A percentile compares a stretch with the other conserved stretches of the same genome.
phyloP scores from a whole-genome alignment of 2,797 vertebrate species.

The Karalla daura region DNA sequence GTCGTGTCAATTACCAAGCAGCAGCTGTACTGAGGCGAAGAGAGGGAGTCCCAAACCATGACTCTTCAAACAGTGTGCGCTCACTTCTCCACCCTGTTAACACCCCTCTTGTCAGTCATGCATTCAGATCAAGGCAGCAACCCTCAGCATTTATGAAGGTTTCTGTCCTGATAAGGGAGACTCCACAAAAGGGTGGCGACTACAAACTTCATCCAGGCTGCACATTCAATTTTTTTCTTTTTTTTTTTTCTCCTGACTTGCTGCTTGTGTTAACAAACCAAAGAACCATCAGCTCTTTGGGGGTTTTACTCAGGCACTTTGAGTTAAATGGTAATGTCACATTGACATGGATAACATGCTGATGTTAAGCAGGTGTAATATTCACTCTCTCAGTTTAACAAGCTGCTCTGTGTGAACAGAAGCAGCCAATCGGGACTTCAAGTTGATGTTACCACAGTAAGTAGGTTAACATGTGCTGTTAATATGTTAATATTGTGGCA shows the following conservation, averaged over 20 bases:
- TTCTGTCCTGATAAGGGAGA: conserved; percentile 50
- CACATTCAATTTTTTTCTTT: conserved; percentile 2
- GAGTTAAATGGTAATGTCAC: not conserved
- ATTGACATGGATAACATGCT: not conserved
- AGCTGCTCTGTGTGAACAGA: too few species aligned
- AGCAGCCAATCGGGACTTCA: too few species aligned
- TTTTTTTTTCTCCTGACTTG: conserved; percentile 1
- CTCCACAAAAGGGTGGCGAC: conserved; percentile 34
- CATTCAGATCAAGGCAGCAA: conserved; percentile 49
- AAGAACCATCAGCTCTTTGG: not conserved
- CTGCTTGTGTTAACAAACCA: not conserved
- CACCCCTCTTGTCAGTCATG: conserved; percentile 52
- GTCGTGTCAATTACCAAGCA: conserved; percentile 68
- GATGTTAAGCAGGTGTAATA: not conserved
- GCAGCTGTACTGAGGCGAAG: conserved; percentile 53
- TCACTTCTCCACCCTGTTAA: conserved; percentile 59
- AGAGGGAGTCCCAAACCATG: conserved; percentile 49
- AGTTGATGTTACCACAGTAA: too few species aligned
- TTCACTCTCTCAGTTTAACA: not conserved
- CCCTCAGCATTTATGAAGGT: conserved; percentile 43
- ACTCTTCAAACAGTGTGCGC: conserved; percentile 60
- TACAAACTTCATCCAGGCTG: conserved; percentile 17
- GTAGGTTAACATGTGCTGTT: too few species aligned
- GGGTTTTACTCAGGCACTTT: not conserved
- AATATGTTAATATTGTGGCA: too few species aligned